Percentiles rank a stretch among this genome's conserved stretches.
phyloP scores from a whole-genome alignment of 2,888 invertebrate genomes.

The Epiperipatus broadwayi region DNA sequence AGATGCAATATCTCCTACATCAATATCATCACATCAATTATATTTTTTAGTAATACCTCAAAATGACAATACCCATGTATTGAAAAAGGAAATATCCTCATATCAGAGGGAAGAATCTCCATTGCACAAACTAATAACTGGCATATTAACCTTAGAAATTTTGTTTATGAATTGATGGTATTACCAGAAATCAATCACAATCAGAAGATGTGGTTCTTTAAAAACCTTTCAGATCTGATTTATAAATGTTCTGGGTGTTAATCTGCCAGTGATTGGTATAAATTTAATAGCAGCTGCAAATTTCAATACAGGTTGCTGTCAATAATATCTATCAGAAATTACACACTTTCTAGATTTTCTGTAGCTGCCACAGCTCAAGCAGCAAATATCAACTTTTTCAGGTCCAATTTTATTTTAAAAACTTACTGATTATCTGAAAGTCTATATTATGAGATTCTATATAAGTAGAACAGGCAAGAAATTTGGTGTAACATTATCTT shows the following conservation, averaged over 20 bases:
- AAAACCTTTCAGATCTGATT: conserved; percentile 93
- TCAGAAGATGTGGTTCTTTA: conserved; percentile 87
- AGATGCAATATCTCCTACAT: no score
- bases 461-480: conserved; percentile 87
- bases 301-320: conserved; percentile 92
- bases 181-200: conserved; percentile 87
- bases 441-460: conserved; percentile 83
- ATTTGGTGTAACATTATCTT: conserved; percentile 97
- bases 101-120: conserved; percentile 90
- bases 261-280: conserved; percentile 94
- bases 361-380: conserved; percentile 91
- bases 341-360: conserved; percentile 91
- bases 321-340: conserved; percentile 80
- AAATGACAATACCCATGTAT: no score
- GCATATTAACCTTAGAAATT: conserved; percentile 97
- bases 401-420: conserved; percentile 82
- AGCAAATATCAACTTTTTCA: conserved; percentile 92
- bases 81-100: conserved; percentile 94
- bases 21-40: no score
- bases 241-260: conserved; percentile 96
- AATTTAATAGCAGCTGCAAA: conserved; percentile 96
- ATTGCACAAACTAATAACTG: conserved; percentile 94
- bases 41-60: no score
- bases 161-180: conserved; percentile 95
- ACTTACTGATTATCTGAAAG: conserved; percentile 93